Conservation (phyloP, 1,140 invertebrate genomes). For the Pseudomyrmex gracilis region DNA sequence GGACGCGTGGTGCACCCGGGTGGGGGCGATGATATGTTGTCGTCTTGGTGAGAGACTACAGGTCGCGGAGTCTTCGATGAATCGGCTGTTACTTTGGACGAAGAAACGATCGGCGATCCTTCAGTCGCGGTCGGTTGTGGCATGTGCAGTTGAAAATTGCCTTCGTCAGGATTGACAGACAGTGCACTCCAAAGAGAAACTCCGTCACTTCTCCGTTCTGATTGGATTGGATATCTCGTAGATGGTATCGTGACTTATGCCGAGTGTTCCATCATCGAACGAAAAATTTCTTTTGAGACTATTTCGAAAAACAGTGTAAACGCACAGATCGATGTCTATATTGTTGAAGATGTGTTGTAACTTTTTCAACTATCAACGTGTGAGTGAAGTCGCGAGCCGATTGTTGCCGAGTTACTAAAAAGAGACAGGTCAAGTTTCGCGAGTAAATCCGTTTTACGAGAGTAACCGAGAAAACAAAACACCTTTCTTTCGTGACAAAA, state of each 20-base stretch:
- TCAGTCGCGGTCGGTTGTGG: conserved; percentile 3
- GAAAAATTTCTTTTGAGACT: not conserved
- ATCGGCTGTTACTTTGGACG: conserved; percentile 45
- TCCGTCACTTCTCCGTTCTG: conserved; percentile 10
- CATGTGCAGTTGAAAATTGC: not conserved
- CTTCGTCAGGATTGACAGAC: not conserved
- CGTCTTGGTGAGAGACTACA: conserved; percentile 54
- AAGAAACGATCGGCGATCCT: conserved; percentile 24
- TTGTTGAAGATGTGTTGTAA: not conserved
- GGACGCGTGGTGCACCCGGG: conserved; percentile 68
- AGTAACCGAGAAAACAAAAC: not conserved
- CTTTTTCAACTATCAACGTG: not conserved
- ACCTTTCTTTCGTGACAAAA: not conserved
- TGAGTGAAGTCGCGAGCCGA: conserved; percentile 24
- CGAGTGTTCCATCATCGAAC: conserved; percentile 1
- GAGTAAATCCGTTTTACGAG: not conserved
- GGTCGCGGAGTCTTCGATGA: conserved; percentile 38
- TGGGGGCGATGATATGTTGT: conserved; percentile 65
- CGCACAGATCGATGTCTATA: not conserved
- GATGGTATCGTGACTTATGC: not conserved
- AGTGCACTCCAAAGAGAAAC: not conserved
- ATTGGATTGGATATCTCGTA: not conserved
- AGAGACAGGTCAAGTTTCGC: not conserved
- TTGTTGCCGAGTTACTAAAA: conserved; percentile 13
- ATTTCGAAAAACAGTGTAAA: not conserved